Conservation (phyloP, 2,888 invertebrate species). For the Scaptomyza caliginosa region DNA sequence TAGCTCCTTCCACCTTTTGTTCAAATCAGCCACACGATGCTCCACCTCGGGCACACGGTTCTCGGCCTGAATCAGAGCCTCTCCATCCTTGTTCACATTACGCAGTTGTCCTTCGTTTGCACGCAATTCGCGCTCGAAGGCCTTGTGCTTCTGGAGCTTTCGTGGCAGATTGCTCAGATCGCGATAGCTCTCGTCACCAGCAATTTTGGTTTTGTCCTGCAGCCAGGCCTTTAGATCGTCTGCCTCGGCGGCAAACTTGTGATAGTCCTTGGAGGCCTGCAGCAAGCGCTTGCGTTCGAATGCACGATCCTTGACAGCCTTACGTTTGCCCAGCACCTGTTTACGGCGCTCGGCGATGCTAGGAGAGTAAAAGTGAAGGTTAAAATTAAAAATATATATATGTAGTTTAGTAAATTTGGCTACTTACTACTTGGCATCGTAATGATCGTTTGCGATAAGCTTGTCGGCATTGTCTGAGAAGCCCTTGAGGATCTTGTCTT, state of each 20-base stretch:
- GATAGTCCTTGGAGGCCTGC: constrained; percentile 93
- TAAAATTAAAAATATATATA: background rate
- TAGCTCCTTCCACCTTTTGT: constrained; percentile 91
- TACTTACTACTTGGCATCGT: constrained; percentile 90
- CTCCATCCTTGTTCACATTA: constrained; percentile 92
- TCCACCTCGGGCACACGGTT: constrained; percentile 89
- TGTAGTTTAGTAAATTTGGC: accelerated
- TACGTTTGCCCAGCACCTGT: constrained; percentile 90
- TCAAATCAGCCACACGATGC: constrained; percentile 88
- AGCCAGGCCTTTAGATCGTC: constrained; percentile 96
- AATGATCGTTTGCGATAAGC: constrained; percentile 91
- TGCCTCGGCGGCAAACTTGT: constrained; percentile 96
- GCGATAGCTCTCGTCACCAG: constrained; percentile 95
- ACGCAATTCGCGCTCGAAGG: constrained; percentile 96
- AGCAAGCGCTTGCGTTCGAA: constrained; percentile 90
- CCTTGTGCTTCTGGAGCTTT: constrained; percentile 97
- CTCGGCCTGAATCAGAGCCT: constrained; percentile 89
- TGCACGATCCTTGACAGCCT: constrained; percentile 90
- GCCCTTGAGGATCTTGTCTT: constrained; percentile 94
- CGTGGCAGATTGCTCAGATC: constrained; percentile 95
- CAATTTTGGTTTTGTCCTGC: constrained; percentile 94
- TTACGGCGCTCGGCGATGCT: constrained; percentile 90
- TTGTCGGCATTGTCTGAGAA: constrained; percentile 93
- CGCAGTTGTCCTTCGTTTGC: constrained; percentile 97
- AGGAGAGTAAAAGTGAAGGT: background rate